phyloP scores from a whole-genome alignment of 2,888 invertebrate genomes.

The Lasioglossum vierecki region DNA sequence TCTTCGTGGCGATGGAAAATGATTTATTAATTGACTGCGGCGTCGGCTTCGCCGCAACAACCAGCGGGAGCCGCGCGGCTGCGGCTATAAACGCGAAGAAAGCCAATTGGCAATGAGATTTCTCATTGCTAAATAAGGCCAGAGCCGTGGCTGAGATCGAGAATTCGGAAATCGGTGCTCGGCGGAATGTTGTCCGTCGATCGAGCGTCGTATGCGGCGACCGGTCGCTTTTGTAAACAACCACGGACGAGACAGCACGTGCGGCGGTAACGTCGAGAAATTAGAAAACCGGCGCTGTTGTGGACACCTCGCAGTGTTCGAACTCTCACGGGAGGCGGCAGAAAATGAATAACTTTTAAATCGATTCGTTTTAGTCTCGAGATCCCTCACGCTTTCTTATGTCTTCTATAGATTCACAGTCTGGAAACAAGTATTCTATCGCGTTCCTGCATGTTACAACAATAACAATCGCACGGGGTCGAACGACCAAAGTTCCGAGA shows the following conservation, averaged over 20 bases:
- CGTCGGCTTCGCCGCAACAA: slow-evolving; percentile 11
- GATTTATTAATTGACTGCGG: slow-evolving; percentile 18
- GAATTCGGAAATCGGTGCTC: slow-evolving; percentile 65
- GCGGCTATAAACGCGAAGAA: slow-evolving; percentile 37
- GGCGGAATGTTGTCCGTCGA: slow-evolving; percentile 57
- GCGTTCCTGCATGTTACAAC: neutral
- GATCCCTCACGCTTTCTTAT: too few relatives aligned
- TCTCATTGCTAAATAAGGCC: slow-evolving; percentile 56
- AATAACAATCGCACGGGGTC: neutral
- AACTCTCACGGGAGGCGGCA: neutral
- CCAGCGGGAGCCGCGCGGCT: neutral
- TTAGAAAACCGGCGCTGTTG: slow-evolving; percentile 10
- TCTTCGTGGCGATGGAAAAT: neutral
- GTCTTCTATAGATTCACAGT: too few relatives aligned
- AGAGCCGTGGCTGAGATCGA: slow-evolving; percentile 38
- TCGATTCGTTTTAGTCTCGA: too few relatives aligned
- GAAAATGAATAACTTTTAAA: too few relatives aligned
- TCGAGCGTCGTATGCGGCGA: slow-evolving; percentile 29
- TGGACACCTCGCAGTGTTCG: neutral
- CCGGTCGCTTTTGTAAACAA: slow-evolving; percentile 28
- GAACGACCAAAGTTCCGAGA: neutral
- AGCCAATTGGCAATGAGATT: slow-evolving; percentile 60
- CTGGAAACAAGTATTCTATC: neutral
- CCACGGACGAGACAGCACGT: neutral
- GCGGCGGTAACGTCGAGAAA: slow-evolving; percentile 21